Percentiles rank a stretch among this genome's conserved stretches.
Evolutionary conservation across 2,888 invertebrate species (phyloP).

Genomic region (Pammene aurita): DNA sequence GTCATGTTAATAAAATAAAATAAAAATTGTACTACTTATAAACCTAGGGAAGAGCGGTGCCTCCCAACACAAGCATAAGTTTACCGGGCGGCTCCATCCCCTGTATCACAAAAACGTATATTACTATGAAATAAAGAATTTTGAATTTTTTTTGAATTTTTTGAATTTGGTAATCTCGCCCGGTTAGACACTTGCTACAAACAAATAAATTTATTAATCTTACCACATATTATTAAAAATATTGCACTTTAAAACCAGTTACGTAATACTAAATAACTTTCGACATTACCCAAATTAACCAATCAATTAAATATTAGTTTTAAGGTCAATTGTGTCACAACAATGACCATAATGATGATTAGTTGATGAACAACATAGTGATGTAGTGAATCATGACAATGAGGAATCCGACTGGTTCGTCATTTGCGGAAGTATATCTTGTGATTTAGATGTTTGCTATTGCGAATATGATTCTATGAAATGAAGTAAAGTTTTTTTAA

Average conservation of each 20-base stretch:
- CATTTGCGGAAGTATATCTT: neutral
- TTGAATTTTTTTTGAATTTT: too few relatives aligned
- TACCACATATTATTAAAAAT: too few relatives aligned
- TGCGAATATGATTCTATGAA: neutral
- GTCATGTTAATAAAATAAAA: too few relatives aligned
- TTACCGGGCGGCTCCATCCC: too few relatives aligned
- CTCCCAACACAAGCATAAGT: too few relatives aligned
- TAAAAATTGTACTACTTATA: too few relatives aligned
- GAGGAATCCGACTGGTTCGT: neutral
- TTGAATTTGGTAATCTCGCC: too few relatives aligned
- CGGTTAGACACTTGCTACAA: too few relatives aligned
- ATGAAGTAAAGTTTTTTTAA: neutral
- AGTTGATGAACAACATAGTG: neutral
- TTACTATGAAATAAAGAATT: too few relatives aligned
- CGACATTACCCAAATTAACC: neutral
- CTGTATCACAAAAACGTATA: too few relatives aligned
- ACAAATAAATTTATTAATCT: too few relatives aligned
- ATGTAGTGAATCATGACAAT: constrained; percentile 3
- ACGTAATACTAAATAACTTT: neutral
- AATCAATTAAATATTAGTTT: neutral
- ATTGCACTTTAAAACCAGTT: neutral
- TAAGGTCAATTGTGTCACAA: constrained; percentile 3
- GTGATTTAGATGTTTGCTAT: neutral
- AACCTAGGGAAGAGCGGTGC: too few relatives aligned
- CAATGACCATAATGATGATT: neutral